A percentile compares a stretch with the other conserved stretches of the same genome.
These are phyloP conservation scores for Petrolisthes manimaculis DNA, from an alignment of 2,888 invertebrate species.

Conservation along the genomic window DNA sequence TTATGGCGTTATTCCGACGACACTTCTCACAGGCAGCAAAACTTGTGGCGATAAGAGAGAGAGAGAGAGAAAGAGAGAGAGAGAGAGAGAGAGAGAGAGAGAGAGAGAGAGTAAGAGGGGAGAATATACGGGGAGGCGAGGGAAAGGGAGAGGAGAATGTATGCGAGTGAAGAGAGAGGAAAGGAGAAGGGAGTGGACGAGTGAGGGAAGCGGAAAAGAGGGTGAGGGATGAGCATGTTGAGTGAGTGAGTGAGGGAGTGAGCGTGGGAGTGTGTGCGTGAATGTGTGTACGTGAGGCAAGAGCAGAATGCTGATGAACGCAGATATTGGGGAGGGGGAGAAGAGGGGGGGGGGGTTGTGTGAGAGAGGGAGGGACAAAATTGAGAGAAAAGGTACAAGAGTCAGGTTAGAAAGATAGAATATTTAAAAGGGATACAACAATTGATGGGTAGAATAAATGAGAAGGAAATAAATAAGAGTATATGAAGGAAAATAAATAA, in stretches of 20 bases:
- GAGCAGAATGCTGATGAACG: no score
- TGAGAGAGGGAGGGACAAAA: no score
- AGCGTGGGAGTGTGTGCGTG: no score
- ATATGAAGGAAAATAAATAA: neutral
- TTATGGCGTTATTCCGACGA: conserved; percentile 31
- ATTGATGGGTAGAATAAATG: neutral
- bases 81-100: neutral
- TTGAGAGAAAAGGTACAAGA: no score
- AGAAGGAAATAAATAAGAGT: neutral
- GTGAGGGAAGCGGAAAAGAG: neutral
- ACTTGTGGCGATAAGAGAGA: conserved; percentile 31
- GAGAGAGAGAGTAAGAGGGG: neutral
- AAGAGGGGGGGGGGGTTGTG: no score
- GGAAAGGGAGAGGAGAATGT: neutral
- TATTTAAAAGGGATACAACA: no score
- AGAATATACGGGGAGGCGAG: neutral
- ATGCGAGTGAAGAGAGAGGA: neutral
- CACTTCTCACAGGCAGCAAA: conserved; percentile 32
- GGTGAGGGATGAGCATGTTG: neutral
- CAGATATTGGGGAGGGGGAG: no score
- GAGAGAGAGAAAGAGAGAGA: conserved; percentile 3
- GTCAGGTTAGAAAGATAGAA: no score
- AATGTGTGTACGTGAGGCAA: no score
- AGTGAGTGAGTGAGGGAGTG: neutral
- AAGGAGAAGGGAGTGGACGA: neutral